Evolutionary conservation across 2,797 vertebrate genomes (phyloP), one percentile per base, ranked within the genome.

Genomic region (Leucoraja ocellata): DNA sequence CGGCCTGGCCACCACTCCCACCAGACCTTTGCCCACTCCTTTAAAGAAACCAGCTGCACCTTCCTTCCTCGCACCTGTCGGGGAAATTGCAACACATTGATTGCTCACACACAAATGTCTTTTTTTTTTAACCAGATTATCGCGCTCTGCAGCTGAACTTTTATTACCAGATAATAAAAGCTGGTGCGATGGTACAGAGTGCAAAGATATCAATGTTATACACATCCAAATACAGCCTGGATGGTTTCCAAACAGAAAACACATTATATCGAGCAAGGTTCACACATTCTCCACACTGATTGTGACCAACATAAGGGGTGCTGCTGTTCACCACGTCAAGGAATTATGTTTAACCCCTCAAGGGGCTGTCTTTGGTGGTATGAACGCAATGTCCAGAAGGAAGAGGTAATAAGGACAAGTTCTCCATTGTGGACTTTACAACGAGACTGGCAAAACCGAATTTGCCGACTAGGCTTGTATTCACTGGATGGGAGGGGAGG

Each of bases 41-140:
- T 99, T 99, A 65, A 99, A 99, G 96, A 99, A 99, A 1, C 99
- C 99, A 4, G 98, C 97, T 1, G 98, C 98, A 5, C 99, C 99
- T 94, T 99, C 99, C 95, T 98, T 99, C 95, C 97, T 99, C 0
- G 98, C 98, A 18, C 98, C 98, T 99, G 95, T 28, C 11, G 11
- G 58, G 68, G 71, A 63, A 92, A 58, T 92, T 23, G 36, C 18
- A 54, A 13, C 7, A 74, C 11, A 11, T 76, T 58, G 25, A 13
- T 10, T 63, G 63, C 8, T 32, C 61, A 32, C n/a, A 65, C 61
- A 32, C n/a, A n/a, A n/a, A 84, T 21, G 65, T 68, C 18, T 68
- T 36, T n/a, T 13, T n/a, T 13, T 54, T 54, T 54, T 6, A 54
- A 54, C 46, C 46, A 54, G 46, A 54, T 54, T 54, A 54, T 54